Conservation (phyloP, 2,888 invertebrate species). For the Neria commutata region DNA sequence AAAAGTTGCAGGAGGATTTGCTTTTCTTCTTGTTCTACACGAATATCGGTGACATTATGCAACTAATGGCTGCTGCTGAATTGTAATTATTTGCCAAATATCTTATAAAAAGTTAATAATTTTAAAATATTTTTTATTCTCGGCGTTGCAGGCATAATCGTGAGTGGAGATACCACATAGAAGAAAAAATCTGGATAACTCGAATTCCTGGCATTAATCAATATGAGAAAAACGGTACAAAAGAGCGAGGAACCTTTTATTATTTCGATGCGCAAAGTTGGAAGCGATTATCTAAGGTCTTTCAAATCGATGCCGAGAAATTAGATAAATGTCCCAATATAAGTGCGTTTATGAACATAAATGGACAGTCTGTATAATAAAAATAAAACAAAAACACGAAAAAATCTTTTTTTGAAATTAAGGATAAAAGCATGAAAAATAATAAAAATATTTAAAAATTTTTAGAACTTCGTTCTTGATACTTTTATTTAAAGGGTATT, state of each 20-base stretch:
- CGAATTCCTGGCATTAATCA: constrained; percentile 93
- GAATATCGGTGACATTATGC: constrained; percentile 97
- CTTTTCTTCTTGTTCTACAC: constrained; percentile 99
- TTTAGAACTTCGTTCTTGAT: constrained; percentile 24
- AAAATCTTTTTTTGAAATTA: constrained; percentile 15
- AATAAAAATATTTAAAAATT: constrained; percentile 36
- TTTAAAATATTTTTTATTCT: constrained; percentile 19
- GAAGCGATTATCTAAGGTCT: constrained; percentile 98
- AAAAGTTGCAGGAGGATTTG: constrained; percentile 97
- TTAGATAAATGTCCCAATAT: constrained; percentile 76
- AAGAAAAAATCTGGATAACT: constrained; percentile 99
- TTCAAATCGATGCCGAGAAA: constrained; percentile 98
- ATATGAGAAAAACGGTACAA: constrained; percentile 92
- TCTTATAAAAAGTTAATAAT: background rate
- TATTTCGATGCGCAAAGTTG: constrained; percentile 99
- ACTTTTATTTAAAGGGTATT: no score
- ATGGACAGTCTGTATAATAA: constrained; percentile 64
- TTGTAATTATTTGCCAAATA: constrained; percentile 80
- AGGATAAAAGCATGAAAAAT: constrained; percentile 29
- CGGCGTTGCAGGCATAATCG: constrained; percentile 83
- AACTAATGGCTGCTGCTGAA: constrained; percentile 96
- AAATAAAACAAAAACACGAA: constrained; percentile 53
- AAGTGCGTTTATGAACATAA: constrained; percentile 61
- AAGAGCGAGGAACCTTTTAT: constrained; percentile 98
- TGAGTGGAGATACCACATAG: constrained; percentile 99